Percentiles rank a stretch among this genome's conserved stretches.
Conservation (phyloP, 2,797 vertebrate species). For the Tarsius wallacei region DNA sequence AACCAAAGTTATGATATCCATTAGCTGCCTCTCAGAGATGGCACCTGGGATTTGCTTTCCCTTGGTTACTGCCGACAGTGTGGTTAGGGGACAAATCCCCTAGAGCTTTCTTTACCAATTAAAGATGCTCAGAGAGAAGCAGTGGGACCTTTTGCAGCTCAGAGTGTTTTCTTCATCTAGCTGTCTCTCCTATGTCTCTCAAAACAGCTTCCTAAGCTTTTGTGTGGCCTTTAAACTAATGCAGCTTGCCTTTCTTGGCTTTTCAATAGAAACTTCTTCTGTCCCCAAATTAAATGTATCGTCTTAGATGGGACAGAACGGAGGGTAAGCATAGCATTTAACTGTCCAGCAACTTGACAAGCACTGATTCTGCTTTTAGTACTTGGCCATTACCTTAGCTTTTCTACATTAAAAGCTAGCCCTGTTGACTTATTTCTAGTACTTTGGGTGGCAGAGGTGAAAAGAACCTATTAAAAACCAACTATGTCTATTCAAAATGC, state of each 20-base stretch:
- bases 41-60: not conserved
- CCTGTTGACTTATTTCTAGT: conserved; percentile 56
- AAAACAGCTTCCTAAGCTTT: not conserved
- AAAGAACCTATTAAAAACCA: conserved; percentile 40
- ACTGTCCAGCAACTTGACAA: conserved; percentile 55
- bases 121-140: conserved; percentile 4
- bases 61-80: not conserved
- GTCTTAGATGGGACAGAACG: not conserved
- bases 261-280: conserved; percentile 54
- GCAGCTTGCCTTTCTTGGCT: not conserved
- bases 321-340: conserved; percentile 19
- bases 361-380: conserved; percentile 73
- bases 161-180: not conserved
- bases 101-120: not conserved
- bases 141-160: not conserved
- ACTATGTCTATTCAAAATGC: not conserved
- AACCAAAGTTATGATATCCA: not conserved
- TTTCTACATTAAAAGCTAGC: conserved; percentile 62
- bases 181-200: not conserved
- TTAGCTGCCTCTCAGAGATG: not conserved
- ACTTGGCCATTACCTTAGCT: conserved; percentile 40
- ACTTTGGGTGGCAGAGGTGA: conserved; percentile 40
- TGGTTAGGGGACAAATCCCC: not conserved
- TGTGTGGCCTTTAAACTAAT: conserved; percentile 2
- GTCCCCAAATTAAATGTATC: conserved; percentile 52